Percentiles rank a stretch among this genome's conserved stretches.
phyloP scores from a whole-genome alignment of 1,140 invertebrate genomes.

The Battus philenor region DNA sequence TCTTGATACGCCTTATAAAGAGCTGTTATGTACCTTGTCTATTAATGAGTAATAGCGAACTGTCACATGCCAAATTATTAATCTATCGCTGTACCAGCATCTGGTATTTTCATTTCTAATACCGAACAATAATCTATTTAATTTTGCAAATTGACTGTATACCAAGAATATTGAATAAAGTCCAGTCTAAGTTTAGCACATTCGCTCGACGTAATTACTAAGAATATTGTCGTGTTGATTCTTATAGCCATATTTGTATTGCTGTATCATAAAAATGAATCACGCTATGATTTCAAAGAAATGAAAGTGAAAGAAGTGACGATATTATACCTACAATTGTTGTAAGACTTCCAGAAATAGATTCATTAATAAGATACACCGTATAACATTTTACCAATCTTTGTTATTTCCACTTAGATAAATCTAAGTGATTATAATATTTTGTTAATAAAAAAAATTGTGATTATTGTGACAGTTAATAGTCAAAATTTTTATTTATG shows the following conservation, averaged over 20 bases:
- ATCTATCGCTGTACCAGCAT: slow-evolving; percentile 47
- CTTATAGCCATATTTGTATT: slow-evolving; percentile 9
- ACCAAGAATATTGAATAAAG: slow-evolving; percentile 34
- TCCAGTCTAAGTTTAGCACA: slow-evolving; percentile 27
- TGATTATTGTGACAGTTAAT: too few species aligned
- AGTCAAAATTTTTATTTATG: too few species aligned
- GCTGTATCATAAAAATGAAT: slow-evolving; percentile 18
- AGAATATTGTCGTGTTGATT: slow-evolving; percentile 13
- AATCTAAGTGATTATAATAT: too few species aligned
- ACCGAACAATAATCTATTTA: slow-evolving; percentile 53
- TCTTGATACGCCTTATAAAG: slow-evolving; percentile 18
- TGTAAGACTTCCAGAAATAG: too few species aligned
- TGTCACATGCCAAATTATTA: slow-evolving; percentile 42
- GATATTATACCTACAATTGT: not conserved
- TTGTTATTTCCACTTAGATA: too few species aligned
- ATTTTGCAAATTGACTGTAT: slow-evolving; percentile 51
- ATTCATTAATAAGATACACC: too few species aligned
- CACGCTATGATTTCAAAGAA: slow-evolving; percentile 24
- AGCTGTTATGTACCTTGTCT: too few species aligned
- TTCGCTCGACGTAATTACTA: slow-evolving; percentile 6
- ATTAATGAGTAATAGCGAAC: slow-evolving; percentile 49
- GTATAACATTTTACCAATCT: too few species aligned
- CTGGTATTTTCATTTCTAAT: slow-evolving; percentile 40
- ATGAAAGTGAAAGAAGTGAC: slow-evolving; percentile 5
- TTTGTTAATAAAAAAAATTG: too few species aligned